Base-by-base conservation (phyloP, 1,140 invertebrate species). In the Diachasmimorpha longicaudata region DNA sequence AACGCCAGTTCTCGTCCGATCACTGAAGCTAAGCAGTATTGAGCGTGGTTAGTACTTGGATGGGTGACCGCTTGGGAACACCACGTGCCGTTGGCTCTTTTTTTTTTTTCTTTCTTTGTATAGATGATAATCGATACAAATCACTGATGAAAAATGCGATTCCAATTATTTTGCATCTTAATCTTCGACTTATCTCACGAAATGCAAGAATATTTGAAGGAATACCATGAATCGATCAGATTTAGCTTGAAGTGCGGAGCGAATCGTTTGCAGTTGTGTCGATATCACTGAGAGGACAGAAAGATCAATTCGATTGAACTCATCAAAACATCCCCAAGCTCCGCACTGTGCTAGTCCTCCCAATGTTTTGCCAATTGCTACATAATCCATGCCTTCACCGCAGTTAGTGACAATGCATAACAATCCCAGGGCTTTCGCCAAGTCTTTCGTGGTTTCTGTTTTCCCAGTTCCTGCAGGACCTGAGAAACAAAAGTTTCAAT, bases 351-450 rank as follows among this genome's bases (percentile, higher is more conserved):
- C 90, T 31, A 93, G 76, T 10, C 96, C 96, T 0, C 93, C 92
- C 14, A 97, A 89, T 76, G 95, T 96, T 81, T 95, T 96, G 0
- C 95, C 95, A 39, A 98, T 94, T 0, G 95, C 94, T 44, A 93
- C 89, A 83, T 93, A 97, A 87, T 98, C 96, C 95, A 97, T 97
- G 14, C 95, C 95, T 88, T 97, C 96, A 0, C 95, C 95, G 86
- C 97, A 98, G 87, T 98, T 97, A 0, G 95, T 97, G 1, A 98
- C 96, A 31, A 98, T 91, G 83, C 95, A 97, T 0, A 97, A 88
- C 11, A 97, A 86, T 3, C 95, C 96, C 76, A 97, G 85, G 4
- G 95, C 95, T 88, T 97, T 97, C 0, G 96, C 96, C 63, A 98
- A 87, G 90, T 97, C 96, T 85, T 97, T 97, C 0, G 93, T 93